Evolutionary conservation across 2,113 vertebrate genomes (phyloP), one percentile per base, ranked within the genome.

Genomic region (Vidua macroura): DNA sequence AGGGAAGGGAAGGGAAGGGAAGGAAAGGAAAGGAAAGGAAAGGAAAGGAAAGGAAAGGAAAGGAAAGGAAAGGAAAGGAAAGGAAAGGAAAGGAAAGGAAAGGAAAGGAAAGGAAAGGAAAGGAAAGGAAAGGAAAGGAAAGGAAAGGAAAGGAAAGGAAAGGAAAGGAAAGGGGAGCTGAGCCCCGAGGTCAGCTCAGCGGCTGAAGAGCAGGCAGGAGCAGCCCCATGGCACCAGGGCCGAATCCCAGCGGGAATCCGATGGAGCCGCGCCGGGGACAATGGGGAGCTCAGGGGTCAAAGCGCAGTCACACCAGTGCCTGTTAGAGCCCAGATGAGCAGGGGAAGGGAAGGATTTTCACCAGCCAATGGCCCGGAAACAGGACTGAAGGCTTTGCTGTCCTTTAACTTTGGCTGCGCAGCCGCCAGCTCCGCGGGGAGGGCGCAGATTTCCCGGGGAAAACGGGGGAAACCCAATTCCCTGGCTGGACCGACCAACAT

Each of bases 251-350:
- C 0, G 46, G 66, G 60, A 21, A 18, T 1, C 1, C 17, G 9
- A 1, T 0, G 6, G 58, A 33, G 35, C 58, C 1, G 5, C 24
- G 2, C 64, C 0, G 43, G 24, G 39, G 44, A 28, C 2, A 2
- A 2, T 0, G 8, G 46, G 21, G 11, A 44, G 83, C 69, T 24
- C 7, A 0, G 3, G 33, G 12, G 31, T 13, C 39, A 7, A 0
- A 15, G 53, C 0, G 2, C 5, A 13, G 69, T 7, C 6, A 2
- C 66, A 7, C 0, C 88, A 5, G 72, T 0, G 41, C 41, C 64
- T 1, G 35, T 3, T 6, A 8, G 17, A 49, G 64, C 59, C 52
- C 35, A 2, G 15, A 49, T 1, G 1, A 9, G 1, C 19, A 1
- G 1, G 3, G 48, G 35, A 27, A 60, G 21, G 41, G 46, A 13